phyloP scores from a whole-genome alignment of 2,888 invertebrate genomes.

The Cephus pygmeus region DNA sequence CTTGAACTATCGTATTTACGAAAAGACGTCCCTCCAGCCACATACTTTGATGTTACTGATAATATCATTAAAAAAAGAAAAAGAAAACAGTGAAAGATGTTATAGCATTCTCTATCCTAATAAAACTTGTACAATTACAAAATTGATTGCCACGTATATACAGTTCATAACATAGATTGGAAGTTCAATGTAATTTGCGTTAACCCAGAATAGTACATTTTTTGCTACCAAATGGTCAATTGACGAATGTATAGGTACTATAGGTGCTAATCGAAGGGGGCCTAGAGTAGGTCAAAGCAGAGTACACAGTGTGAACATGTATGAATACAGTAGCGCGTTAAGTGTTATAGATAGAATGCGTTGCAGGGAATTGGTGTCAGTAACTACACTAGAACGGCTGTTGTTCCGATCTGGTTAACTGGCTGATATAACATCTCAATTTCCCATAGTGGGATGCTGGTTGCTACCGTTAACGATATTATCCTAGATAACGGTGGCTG shows the following conservation, averaged over 20 bases:
- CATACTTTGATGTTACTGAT: not conserved
- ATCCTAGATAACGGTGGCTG: not conserved
- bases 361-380: conserved; percentile 19
- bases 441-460: conserved; percentile 3
- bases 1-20: not conserved
- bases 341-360: not conserved
- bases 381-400: not conserved
- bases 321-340: conserved; percentile 1
- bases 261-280: not conserved
- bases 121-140: not conserved
- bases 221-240: not conserved
- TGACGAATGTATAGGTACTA: not conserved
- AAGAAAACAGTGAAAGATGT: not conserved
- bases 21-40: not conserved
- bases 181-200: not conserved
- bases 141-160: not conserved
- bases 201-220: not conserved
- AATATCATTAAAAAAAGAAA: not conserved
- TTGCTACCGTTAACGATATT: conserved; percentile 4
- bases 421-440: conserved; percentile 18
- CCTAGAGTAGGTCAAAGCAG: not conserved
- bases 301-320: not conserved
- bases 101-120: not conserved
- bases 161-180: not conserved
- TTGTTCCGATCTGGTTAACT: conserved; percentile 24